Base-by-base conservation (phyloP, 2,797 vertebrate genomes). In the Esox masquinongy region DNA sequence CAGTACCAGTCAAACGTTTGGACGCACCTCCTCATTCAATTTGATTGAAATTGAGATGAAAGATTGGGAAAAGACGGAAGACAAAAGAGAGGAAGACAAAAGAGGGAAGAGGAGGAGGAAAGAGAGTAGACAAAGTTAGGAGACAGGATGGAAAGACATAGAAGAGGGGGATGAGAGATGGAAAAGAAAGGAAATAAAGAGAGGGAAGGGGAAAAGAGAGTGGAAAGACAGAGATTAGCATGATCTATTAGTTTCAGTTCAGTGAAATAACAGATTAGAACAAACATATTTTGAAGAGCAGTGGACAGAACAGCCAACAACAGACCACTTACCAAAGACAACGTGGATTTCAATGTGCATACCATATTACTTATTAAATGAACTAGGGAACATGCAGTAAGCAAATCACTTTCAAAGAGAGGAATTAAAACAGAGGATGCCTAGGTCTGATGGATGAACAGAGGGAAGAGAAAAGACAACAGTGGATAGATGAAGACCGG, bases 381-480 rank as follows among this genome's bases (percentile, higher is more conserved):
- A 89, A 82, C 84, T 78, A 17, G 70, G 71, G 80, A 85, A 80
- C 74, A 85, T 76, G 76, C 68, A 68, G 76, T 49, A 0, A 74
- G 77, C 81, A 88, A 90, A 89, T 91, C 86, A 78, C 79, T 88
- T 86, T 81, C 86, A 79, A 68, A 71, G 82, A 78, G 80, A 87
- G 83, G 78, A 87, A 91, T 88, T 72, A 87, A 85, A 89, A 91
- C 84, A 91, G 75, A 82, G 47, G 56, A 74, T 73, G 80, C 86
- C 83, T 64, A 78, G 69, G 75, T 39, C 83, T 86, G 87, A 92
- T 71, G 79, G 86, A 91, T 89, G 84, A 90, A 83, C 82, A 80
- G 72, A 82, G 69, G 73, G 88, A 91, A 88, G 64, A 77, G 81
- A 77, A 26, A 61, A 83, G 88, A 91, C 86, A 86, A 86, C 81